Percentiles rank a stretch among this genome's conserved stretches.
phyloP scores from a whole-genome alignment of 2,888 invertebrate species.

The Psococerastis gibbosa region DNA sequence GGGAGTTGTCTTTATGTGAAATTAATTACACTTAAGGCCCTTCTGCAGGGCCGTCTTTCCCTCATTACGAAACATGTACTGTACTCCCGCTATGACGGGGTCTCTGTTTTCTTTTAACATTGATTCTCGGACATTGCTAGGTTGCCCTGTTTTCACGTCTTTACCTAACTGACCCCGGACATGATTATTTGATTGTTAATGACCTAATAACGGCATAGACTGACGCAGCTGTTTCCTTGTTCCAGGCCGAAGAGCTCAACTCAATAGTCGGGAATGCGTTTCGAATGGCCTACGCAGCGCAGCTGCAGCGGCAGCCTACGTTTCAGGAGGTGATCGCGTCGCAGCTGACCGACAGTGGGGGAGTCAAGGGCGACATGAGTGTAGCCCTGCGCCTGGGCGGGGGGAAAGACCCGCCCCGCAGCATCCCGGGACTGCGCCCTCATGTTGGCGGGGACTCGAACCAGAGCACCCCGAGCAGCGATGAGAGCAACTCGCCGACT shows the following conservation, averaged over 20 bases:
- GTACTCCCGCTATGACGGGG: no score
- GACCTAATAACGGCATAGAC: no score
- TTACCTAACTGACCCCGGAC: no score
- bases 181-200: no score
- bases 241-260: constrained; percentile 72
- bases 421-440: constrained; percentile 47
- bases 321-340: constrained; percentile 50
- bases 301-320: constrained; percentile 47
- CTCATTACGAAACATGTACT: no score
- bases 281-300: constrained; percentile 78
- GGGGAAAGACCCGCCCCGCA: constrained; percentile 33
- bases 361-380: constrained; percentile 13
- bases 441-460: constrained; percentile 23
- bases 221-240: no score
- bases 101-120: no score
- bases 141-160: no score
- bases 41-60: no score
- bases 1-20: no score
- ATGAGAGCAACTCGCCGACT: constrained; percentile 73
- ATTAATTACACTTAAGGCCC: no score
- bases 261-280: constrained; percentile 77
- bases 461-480: constrained; percentile 31
- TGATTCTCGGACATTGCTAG: no score
- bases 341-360: constrained; percentile 23
- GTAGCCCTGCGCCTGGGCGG: constrained; percentile 20